Conservation (phyloP, 2,888 invertebrate species). For the Cordilura impudica region DNA sequence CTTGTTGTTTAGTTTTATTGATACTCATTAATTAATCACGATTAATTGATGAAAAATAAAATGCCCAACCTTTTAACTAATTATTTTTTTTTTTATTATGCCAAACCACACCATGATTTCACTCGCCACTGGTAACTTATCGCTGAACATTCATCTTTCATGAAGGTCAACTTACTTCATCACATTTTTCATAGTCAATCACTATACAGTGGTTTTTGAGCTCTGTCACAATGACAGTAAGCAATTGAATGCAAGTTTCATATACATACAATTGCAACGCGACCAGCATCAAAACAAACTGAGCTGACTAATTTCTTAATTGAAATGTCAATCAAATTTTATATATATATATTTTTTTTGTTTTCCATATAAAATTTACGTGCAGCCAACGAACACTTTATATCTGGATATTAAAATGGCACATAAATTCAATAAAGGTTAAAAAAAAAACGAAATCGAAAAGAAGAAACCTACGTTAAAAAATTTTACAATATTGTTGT, state of each 20-base stretch:
- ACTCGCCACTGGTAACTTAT: slow-evolving; percentile 30
- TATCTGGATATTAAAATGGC: slow-evolving; percentile 10
- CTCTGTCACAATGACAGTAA: slow-evolving; percentile 45
- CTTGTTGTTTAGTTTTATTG: slow-evolving; percentile 50
- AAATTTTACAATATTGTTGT: slow-evolving; percentile 4
- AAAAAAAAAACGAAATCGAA: background rate
- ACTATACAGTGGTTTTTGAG: slow-evolving; percentile 29
- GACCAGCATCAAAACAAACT: slow-evolving; percentile 27
- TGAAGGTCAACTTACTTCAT: slow-evolving; percentile 58
- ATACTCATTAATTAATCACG: slow-evolving; percentile 62
- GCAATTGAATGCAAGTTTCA: slow-evolving; percentile 32
- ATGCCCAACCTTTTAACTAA: slow-evolving; percentile 52
- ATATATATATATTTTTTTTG: slow-evolving; percentile 16
- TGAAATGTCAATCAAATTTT: slow-evolving; percentile 73
- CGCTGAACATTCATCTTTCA: slow-evolving; percentile 53
- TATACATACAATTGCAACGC: background rate
- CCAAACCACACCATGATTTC: background rate
- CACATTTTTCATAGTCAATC: slow-evolving; percentile 60
- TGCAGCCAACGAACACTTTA: background rate
- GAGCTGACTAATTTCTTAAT: slow-evolving; percentile 73
- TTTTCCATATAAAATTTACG: background rate
- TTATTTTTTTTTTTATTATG: slow-evolving; percentile 37
- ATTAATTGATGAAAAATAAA: slow-evolving; percentile 54
- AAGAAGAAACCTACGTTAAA: slow-evolving; percentile 22
- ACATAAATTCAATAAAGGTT: slow-evolving; percentile 25